phyloP scores from a whole-genome alignment of 2,888 invertebrate genomes.

The Phanerotoma sp. region DNA sequence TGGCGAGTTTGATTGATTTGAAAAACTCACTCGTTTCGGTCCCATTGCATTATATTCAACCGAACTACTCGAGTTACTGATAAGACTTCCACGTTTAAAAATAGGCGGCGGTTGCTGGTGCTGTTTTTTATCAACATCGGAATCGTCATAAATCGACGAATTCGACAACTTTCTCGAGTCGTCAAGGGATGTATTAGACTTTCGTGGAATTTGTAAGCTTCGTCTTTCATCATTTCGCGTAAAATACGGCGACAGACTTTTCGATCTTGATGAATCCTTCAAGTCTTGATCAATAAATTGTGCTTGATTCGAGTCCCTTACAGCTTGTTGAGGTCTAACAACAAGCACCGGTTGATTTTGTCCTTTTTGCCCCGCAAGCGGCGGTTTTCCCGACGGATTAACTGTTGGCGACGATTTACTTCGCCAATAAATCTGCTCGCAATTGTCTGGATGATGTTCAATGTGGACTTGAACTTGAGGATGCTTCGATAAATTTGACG shows the following conservation, averaged over 20 bases:
- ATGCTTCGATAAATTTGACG: slow-evolving; percentile 34
- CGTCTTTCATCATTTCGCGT: slow-evolving; percentile 51
- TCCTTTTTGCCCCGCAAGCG: slow-evolving; percentile 45
- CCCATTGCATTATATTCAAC: slow-evolving; percentile 53
- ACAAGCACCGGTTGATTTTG: slow-evolving; percentile 51
- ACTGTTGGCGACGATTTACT: slow-evolving; percentile 30
- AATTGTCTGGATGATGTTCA: slow-evolving; percentile 16
- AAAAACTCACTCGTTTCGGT: slow-evolving; percentile 61
- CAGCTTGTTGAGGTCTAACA: slow-evolving; percentile 49
- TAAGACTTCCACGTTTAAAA: slow-evolving; percentile 61
- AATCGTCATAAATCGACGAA: slow-evolving; percentile 38
- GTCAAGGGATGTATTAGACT: slow-evolving; percentile 16
- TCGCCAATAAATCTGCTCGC: slow-evolving; percentile 41
- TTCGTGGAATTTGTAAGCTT: slow-evolving; percentile 53
- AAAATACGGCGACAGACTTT: slow-evolving; percentile 58
- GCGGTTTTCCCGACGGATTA: slow-evolving; percentile 43
- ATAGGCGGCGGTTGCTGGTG: slow-evolving; percentile 56
- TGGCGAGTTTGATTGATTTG: slow-evolving; percentile 45
- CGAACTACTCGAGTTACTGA: slow-evolving; percentile 46
- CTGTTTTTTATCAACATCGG: slow-evolving; percentile 32
- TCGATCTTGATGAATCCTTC: slow-evolving; percentile 49
- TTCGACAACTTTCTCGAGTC: slow-evolving; percentile 29
- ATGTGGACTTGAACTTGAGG: slow-evolving; percentile 14
- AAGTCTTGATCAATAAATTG: slow-evolving; percentile 20
- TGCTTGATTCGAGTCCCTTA: slow-evolving; percentile 35